Conservation (phyloP, 2,888 invertebrate species). For the Drosophila emarginata region DNA sequence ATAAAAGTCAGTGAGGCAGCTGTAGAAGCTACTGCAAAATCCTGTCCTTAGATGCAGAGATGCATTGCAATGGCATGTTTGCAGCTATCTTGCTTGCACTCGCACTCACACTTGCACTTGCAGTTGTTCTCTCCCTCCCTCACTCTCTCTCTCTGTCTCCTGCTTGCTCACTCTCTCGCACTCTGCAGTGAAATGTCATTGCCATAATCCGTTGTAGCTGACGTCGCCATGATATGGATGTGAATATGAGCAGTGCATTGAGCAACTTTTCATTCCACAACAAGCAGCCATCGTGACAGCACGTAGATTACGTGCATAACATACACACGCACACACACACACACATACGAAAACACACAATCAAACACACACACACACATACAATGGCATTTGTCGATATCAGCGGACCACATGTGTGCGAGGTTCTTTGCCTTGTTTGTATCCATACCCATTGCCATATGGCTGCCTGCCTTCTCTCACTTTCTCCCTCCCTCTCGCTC, state of each 20-base stretch:
- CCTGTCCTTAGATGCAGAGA: conserved; percentile 2
- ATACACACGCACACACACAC: conserved; percentile 17
- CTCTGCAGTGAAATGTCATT: conserved; percentile 7
- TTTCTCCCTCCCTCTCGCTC: background rate
- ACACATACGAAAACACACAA: conserved; percentile 14
- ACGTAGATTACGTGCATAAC: conserved; percentile 12
- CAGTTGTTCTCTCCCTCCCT: background rate
- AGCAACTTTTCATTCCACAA: conserved; percentile 39
- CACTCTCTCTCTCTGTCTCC: background rate
- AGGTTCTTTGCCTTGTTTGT: conserved; percentile 27
- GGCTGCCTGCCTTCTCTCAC: conserved; percentile 19
- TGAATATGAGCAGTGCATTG: conserved; percentile 6
- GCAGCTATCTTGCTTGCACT: background rate
- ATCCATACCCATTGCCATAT: conserved; percentile 14
- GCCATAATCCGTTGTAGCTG: conserved; percentile 21
- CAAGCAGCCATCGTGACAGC: conserved; percentile 36
- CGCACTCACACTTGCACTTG: background rate
- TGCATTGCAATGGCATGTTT: conserved; percentile 19
- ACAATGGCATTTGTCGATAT: conserved; percentile 12
- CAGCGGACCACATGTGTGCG: conserved; percentile 36
- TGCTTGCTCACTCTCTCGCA: background rate
- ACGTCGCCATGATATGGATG: conserved; percentile 20
- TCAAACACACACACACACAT: conserved; percentile 9
- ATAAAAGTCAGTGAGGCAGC: conserved; percentile 61
- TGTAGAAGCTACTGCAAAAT: conserved; percentile 28